A percentile compares a stretch with the other conserved stretches of the same genome.
phyloP scores from a whole-genome alignment of 2,113 vertebrate genomes.

The Vimba vimba region DNA sequence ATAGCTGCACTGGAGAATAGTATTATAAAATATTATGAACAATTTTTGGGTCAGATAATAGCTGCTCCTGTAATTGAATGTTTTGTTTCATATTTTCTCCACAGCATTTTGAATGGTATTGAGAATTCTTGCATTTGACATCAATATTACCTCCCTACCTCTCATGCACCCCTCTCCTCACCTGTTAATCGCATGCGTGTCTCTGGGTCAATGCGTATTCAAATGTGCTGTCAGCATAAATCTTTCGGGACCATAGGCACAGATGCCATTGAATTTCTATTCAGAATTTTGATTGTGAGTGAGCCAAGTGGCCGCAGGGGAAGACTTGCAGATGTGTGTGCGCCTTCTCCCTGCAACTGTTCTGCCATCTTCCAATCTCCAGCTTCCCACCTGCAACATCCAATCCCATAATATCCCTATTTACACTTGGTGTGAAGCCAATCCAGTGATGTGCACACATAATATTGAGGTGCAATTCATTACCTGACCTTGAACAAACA shows the following conservation, averaged over 20 bases:
- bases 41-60: background rate
- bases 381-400: constrained; percentile 25
- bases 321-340: constrained; percentile 55
- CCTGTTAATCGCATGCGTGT: constrained; percentile 27
- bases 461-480: background rate
- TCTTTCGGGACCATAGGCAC: constrained; percentile 48
- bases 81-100: background rate
- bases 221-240: constrained; percentile 55
- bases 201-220: constrained; percentile 47
- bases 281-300: constrained; percentile 37
- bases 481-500: background rate
- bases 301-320: constrained; percentile 52
- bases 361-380: background rate
- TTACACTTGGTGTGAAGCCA: constrained; percentile 12
- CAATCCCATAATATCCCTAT: constrained; percentile 23
- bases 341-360: background rate
- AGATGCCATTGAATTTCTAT: constrained; percentile 45
- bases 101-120: constrained; percentile 10
- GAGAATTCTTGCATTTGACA: constrained; percentile 23
- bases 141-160: background rate
- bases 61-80: background rate
- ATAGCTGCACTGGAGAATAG: background rate
- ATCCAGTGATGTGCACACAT: background rate
- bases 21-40: background rate
- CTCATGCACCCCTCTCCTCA: background rate